Conservation (phyloP, 2,888 invertebrate genomes). For the Callosobruchus maculatus region DNA sequence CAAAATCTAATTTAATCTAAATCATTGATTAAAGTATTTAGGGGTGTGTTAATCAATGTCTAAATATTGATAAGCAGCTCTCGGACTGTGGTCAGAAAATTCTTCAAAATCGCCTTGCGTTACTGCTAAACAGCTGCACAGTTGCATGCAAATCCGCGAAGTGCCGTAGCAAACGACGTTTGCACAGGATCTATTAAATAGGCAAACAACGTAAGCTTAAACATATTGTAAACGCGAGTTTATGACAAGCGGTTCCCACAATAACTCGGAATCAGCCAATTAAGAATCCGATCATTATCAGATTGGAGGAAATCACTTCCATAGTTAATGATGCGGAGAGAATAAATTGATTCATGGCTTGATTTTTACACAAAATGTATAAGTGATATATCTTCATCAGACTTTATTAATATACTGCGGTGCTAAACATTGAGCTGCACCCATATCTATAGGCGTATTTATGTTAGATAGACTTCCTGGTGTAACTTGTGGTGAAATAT, state of each 20-base stretch:
- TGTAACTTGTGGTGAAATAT: not conserved
- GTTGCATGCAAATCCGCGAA: not conserved
- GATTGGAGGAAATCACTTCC: not conserved
- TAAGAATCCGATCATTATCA: not conserved
- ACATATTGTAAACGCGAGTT: not conserved
- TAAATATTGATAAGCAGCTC: not conserved
- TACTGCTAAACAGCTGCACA: not conserved
- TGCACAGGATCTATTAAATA: not conserved
- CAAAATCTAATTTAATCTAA: no score
- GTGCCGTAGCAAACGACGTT: not conserved
- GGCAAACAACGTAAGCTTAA: not conserved
- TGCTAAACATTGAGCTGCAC: not conserved
- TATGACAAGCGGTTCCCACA: not conserved
- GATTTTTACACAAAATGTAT: not conserved
- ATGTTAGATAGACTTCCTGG: not conserved
- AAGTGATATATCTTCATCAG: not conserved
- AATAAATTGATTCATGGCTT: not conserved
- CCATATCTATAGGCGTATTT: not conserved
- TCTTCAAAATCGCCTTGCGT: not conserved
- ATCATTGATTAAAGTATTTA: no score
- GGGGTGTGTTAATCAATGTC: no score
- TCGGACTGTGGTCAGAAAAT: not conserved
- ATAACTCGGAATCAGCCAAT: not conserved
- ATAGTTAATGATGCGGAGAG: not conserved
- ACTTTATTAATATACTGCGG: not conserved